These are phyloP conservation scores for Thripadectes ignobilis DNA, from an alignment of 2,797 vertebrate species.

Conservation along the genomic window DNA sequence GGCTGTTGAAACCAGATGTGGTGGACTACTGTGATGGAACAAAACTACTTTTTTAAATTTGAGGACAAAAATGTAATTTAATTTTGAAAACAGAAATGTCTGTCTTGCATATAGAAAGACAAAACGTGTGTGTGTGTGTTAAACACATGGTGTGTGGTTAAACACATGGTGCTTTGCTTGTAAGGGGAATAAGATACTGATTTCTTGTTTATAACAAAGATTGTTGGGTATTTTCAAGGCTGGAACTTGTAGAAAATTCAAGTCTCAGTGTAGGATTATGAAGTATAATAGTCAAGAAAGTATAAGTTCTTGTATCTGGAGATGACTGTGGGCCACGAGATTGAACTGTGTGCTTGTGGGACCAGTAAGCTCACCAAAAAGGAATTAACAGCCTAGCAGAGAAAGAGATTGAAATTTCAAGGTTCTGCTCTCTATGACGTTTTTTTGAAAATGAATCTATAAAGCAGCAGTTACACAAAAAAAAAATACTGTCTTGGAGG, in stretches of 20 bases:
- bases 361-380: neutral
- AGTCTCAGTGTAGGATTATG: neutral
- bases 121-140: neutral
- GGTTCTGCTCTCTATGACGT: neutral
- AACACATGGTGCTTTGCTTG: neutral
- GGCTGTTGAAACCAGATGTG: slow-evolving; percentile 42
- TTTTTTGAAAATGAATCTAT: neutral
- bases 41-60: neutral
- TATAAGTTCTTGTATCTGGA: neutral
- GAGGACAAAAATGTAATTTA: neutral
- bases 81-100: neutral
- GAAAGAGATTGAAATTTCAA: neutral
- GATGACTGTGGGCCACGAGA: neutral
- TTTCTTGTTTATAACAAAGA: neutral
- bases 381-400: neutral
- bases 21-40: neutral
- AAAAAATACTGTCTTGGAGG: neutral
- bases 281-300: neutral
- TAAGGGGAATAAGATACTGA: neutral
- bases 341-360: neutral
- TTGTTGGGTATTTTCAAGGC: neutral
- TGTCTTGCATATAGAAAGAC: neutral
- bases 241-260: neutral
- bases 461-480: neutral
- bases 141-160: neutral